phyloP scores from a whole-genome alignment of 2,888 invertebrate genomes.

The Carpatolechia fugitivella region DNA sequence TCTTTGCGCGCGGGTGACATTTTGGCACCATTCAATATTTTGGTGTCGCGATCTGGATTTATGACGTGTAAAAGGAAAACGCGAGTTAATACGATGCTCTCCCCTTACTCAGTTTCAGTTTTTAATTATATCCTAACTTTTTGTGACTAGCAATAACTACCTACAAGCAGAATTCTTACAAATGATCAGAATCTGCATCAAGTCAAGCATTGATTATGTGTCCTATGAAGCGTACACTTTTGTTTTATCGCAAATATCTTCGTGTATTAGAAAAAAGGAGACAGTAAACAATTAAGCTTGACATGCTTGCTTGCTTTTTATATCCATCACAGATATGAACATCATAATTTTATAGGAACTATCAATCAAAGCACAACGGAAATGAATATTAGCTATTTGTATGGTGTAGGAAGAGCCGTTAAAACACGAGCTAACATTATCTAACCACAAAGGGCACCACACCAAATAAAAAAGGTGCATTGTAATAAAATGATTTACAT shows the following conservation, averaged over 20 bases:
- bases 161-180: too few species aligned
- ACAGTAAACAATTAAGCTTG: too few species aligned
- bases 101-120: constrained; percentile 2
- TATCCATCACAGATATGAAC: neutral
- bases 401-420: constrained; percentile 39
- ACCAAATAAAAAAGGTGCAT: constrained; percentile 62
- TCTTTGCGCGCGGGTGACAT: constrained; percentile 75
- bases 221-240: too few species aligned
- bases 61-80: constrained; percentile 66
- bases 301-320: too few species aligned
- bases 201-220: neutral
- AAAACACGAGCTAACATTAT: constrained; percentile 48
- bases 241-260: too few species aligned
- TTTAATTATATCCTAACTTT: neutral
- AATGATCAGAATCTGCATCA: too few species aligned
- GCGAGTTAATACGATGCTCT: constrained; percentile 28
- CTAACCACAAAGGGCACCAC: constrained; percentile 59
- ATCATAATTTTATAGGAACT: neutral
- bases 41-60: constrained; percentile 75
- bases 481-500: constrained; percentile 77
- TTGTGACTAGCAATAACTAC: neutral
- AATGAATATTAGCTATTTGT: constrained; percentile 30
- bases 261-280: too few species aligned
- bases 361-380: constrained; percentile 28
- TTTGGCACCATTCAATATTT: constrained; percentile 79